phyloP scores from a whole-genome alignment of 2,113 vertebrate species.

The Rutilus rutilus region DNA sequence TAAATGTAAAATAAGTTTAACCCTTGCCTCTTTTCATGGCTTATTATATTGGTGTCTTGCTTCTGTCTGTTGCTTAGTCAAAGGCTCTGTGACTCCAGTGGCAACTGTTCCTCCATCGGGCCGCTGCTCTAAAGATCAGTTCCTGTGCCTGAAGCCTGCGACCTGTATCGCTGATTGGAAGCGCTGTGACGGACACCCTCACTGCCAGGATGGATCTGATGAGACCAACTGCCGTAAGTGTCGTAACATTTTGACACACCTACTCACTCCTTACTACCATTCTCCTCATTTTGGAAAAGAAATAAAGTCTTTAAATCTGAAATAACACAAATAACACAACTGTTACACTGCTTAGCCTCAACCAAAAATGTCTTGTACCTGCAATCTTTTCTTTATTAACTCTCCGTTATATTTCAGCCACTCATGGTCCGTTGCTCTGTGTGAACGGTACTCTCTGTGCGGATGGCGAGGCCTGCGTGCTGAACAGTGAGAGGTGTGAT shows the following conservation, averaged over 20 bases:
- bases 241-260: too few relatives aligned
- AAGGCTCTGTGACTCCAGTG: conserved; percentile 67
- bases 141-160: conserved; percentile 82
- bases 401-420: conserved; percentile 76
- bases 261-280: background rate
- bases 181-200: conserved; percentile 83
- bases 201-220: conserved; percentile 88
- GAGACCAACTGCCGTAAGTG: conserved; percentile 91
- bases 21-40: background rate
- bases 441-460: conserved; percentile 82
- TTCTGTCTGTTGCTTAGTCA: conserved; percentile 46
- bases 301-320: background rate
- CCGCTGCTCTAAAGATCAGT: conserved; percentile 84
- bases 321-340: background rate
- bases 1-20: background rate
- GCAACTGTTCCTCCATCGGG: conserved; percentile 68
- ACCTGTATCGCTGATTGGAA: conserved; percentile 93
- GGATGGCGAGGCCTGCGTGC: conserved; percentile 87
- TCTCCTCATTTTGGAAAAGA: background rate
- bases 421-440: conserved; percentile 81
- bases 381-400: background rate
- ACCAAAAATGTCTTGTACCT: background rate
- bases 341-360: background rate
- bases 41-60: background rate
- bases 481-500: conserved; percentile 83